Evolutionary conservation across 1,140 invertebrate genomes (phyloP), one percentile per base, ranked within the genome.

Genomic region (Lepidurus couesii): DNA sequence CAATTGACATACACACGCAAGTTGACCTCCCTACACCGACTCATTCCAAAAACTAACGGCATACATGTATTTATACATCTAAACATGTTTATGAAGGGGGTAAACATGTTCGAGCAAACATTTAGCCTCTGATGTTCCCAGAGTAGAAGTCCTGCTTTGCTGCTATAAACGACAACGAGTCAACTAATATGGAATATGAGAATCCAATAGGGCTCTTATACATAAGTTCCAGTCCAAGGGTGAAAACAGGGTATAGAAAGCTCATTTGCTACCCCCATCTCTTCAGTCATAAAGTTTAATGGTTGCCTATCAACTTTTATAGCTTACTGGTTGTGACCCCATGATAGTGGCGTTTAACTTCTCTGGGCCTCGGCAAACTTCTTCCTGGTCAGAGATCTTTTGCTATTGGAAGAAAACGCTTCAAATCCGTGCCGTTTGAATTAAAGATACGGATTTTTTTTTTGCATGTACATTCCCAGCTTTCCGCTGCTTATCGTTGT

Each of bases 181-280:
- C 53, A 65, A 65, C 53, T 65, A 65, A 65, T 65, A 21, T 65
- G 53, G 53, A 65, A 65, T 65, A 65, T 65, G 53, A 65, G 53
- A 65, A 65, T 65, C n/a, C 53, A 65, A 21, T 65, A 65, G 21
- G 53, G 53, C 16, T 21, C 21, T 21, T 9, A 65, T 65, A 16
- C 53, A 65, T 65, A 65, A 65, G 53, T 65, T 65, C 9, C 26
- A 26, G 26, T 65, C 21, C 16, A 65, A 21, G 53, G 53, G 53
- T 65, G 21, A 65, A 65, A 65, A 21, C 53, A 65, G 53, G 53
- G 16, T 65, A 65, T 65, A 21, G 21, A 21, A 13, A 65, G 21
- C 53, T 65, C 53, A 65, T 65, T 65, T 10, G 53, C 16, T 21
- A n/a, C 16, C 53, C 53, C 53, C 21, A 65, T 65, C 53, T 65